Evolutionary conservation across 2,797 vertebrate species (phyloP).

Genomic region (Phaenicophaeus curvirostris): DNA sequence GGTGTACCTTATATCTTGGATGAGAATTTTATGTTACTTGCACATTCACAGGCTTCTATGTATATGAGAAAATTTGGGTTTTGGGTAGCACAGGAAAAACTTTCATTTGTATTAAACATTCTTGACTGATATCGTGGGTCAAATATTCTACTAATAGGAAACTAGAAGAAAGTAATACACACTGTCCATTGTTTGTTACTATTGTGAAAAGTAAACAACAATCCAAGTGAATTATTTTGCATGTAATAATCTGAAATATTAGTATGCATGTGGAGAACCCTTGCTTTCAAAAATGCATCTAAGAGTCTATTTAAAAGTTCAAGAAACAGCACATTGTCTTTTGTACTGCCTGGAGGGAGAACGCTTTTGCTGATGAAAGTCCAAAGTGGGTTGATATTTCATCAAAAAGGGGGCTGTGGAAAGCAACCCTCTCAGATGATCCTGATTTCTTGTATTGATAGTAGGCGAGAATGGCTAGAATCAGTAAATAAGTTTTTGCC

Average conservation of each 20-base stretch:
- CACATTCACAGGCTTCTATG: neutral
- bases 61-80: neutral
- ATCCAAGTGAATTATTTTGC: neutral
- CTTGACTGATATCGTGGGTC: neutral
- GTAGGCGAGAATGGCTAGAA: neutral
- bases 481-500: neutral
- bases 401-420: neutral
- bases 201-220: neutral
- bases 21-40: neutral
- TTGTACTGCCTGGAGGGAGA: neutral
- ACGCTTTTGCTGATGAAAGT: neutral
- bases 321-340: neutral
- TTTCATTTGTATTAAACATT: neutral
- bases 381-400: neutral
- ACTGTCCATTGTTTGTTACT: neutral
- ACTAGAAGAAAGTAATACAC: neutral
- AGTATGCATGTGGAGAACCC: neutral
- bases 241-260: neutral
- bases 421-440: neutral
- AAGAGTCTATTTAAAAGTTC: neutral
- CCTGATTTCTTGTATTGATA: neutral
- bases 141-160: neutral
- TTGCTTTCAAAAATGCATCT: neutral
- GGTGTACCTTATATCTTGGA: rapidly evolving
- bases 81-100: neutral